Percentiles rank a stretch among this genome's conserved stretches.
Conservation (phyloP, 2,113 vertebrate species). For the Sander lucioperca region DNA sequence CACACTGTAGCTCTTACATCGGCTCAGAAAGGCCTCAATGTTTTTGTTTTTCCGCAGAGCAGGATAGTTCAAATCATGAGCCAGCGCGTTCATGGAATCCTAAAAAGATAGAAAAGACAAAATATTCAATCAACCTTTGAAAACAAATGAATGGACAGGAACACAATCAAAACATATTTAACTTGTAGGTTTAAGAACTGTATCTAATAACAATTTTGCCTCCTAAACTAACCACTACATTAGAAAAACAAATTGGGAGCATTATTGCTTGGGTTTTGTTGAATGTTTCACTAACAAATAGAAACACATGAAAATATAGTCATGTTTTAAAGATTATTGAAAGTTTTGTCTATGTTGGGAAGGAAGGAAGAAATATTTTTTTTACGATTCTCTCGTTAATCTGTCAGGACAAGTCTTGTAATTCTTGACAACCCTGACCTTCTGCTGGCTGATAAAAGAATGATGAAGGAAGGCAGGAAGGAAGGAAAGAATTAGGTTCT, state of each 20-base stretch:
- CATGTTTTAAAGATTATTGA: neutral
- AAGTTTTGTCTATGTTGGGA: neutral
- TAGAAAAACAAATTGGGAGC: neutral
- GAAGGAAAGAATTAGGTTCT: conserved; percentile 9
- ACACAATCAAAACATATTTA: neutral
- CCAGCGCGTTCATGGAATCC: conserved; percentile 84
- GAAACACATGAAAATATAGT: neutral
- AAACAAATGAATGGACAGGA: neutral
- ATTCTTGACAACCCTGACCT: neutral
- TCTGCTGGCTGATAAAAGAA: conserved; percentile 15
- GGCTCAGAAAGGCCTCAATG: conserved; percentile 82
- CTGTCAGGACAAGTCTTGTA: conserved; percentile 8
- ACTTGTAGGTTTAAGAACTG: neutral
- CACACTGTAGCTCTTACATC: conserved; percentile 75
- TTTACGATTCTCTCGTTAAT: neutral
- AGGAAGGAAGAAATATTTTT: neutral
- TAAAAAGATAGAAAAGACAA: conserved; percentile 68
- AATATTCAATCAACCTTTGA: neutral
- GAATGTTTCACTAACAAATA: neutral
- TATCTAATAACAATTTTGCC: neutral
- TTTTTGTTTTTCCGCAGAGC: conserved; percentile 86
- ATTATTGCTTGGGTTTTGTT: neutral
- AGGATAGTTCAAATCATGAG: conserved; percentile 82
- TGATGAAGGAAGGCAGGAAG: conserved; percentile 1
- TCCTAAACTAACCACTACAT: neutral